A percentile compares a stretch with the other conserved stretches of the same genome.
Conservation (phyloP, 1,140 invertebrate species). For the Theocolax elegans region DNA sequence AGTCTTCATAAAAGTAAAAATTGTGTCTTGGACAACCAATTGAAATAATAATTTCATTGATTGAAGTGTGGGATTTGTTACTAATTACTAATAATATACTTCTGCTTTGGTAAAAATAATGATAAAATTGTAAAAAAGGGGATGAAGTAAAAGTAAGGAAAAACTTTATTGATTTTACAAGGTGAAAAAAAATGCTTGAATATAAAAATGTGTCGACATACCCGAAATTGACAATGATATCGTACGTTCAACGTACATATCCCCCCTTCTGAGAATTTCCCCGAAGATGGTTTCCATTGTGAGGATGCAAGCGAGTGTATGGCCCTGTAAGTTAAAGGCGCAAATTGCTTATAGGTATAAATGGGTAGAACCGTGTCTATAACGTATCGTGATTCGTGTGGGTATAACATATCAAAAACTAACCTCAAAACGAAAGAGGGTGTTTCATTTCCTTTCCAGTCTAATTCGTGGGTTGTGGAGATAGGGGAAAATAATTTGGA, state of each 20-base stretch:
- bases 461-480: background rate
- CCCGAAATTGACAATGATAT: constrained; percentile 57
- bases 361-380: background rate
- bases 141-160: too few relatives aligned
- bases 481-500: background rate
- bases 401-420: constrained; percentile 40
- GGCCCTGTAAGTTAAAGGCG: constrained; percentile 56
- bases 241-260: constrained; percentile 69
- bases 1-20: too few relatives aligned
- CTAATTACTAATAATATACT: too few relatives aligned
- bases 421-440: constrained; percentile 45
- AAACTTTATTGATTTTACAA: background rate
- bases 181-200: too few relatives aligned
- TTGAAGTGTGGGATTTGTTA: too few relatives aligned
- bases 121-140: too few relatives aligned
- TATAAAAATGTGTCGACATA: constrained; percentile 36
- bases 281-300: constrained; percentile 77
- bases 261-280: constrained; percentile 73
- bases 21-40: too few relatives aligned
- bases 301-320: constrained; percentile 68
- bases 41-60: too few relatives aligned
- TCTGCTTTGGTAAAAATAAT: too few relatives aligned
- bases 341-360: background rate
- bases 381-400: constrained; percentile 11
- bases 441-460: background rate